Conservation (phyloP, 1,140 invertebrate genomes). For the Cherax quadricarinatus region DNA sequence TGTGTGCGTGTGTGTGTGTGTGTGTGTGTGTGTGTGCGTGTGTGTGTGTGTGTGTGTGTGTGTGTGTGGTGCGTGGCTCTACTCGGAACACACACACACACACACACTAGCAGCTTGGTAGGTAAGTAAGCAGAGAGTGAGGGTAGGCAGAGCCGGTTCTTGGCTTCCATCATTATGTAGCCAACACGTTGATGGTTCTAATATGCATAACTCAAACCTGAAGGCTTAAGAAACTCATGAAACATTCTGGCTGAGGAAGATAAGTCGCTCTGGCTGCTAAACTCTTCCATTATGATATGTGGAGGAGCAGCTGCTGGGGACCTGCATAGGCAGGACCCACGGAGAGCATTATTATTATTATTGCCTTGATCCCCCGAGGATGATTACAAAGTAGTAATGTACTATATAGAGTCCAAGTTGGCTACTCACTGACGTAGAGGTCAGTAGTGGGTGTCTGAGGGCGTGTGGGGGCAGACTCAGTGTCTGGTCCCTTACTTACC, state of each 20-base stretch:
- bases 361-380: not conserved
- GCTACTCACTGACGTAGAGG: too few relatives aligned
- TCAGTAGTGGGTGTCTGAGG: too few relatives aligned
- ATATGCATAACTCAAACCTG: constrained; percentile 36
- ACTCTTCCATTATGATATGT: constrained; percentile 30
- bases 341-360: not conserved
- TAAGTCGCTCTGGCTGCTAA: constrained; percentile 15
- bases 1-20: not conserved
- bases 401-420: too few relatives aligned
- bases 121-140: not conserved
- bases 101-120: constrained; percentile 6
- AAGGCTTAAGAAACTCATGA: constrained; percentile 20
- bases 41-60: too few relatives aligned
- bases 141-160: constrained; percentile 40
- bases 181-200: constrained; percentile 42
- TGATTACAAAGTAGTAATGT: not conserved
- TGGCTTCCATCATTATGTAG: constrained; percentile 37
- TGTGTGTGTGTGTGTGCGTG: too few relatives aligned
- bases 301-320: not conserved
- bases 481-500: not conserved
- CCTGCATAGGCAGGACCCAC: not conserved
- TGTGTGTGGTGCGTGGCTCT: not conserved
- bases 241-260: constrained; percentile 25
- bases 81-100: not conserved
- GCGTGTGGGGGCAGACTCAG: not conserved